Evolutionary conservation across 2,888 invertebrate genomes (phyloP), one percentile per base, ranked within the genome.

Genomic region (Thalpophila matura): DNA sequence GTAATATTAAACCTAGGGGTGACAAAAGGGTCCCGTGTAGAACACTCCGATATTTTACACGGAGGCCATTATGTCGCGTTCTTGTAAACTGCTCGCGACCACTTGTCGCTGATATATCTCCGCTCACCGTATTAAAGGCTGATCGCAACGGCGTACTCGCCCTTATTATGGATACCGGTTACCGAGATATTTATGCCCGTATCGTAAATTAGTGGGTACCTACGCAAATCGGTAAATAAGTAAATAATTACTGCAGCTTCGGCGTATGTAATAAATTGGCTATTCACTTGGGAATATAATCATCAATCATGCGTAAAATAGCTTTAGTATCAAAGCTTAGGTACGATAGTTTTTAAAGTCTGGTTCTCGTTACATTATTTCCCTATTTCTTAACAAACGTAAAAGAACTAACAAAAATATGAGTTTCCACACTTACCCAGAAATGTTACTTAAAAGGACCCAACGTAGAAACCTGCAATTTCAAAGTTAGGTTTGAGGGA

Each of bases 51-150:
- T 89, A 89, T 89, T 90, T 89, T 87, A 90, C 85, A 86, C 79
- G 77, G 76, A 79, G 84, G 86, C 89, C 89, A 92, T 92, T 91
- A 92, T 86, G 89, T 89, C 86, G 87, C 85, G 90, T 91, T 93
- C 94, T 94, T 94, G 93, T 91, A 90, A 93, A 93, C 91, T 92
- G 89, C 90, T 90, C 87, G 89, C 82, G 86, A 86, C 81, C 90
- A 89, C 89, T 91, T 87, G 90, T 88, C 89, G 87, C 89, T 86
- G 91, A 93, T 94, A 93, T 94, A 94, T 94, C 93, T 93, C 87
- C 88, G 93, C 92, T 91, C 91, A 91, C 85, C 78, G 65, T 72
- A 75, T 77, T 78, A 74, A 74, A 73, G 69, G 60, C 63, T 69
- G 67, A 65, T 71, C 66, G 57, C 51, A 43, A 55, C 53, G 71